Base-by-base conservation (phyloP, 2,797 vertebrate genomes). In the Amniataba percoides region DNA sequence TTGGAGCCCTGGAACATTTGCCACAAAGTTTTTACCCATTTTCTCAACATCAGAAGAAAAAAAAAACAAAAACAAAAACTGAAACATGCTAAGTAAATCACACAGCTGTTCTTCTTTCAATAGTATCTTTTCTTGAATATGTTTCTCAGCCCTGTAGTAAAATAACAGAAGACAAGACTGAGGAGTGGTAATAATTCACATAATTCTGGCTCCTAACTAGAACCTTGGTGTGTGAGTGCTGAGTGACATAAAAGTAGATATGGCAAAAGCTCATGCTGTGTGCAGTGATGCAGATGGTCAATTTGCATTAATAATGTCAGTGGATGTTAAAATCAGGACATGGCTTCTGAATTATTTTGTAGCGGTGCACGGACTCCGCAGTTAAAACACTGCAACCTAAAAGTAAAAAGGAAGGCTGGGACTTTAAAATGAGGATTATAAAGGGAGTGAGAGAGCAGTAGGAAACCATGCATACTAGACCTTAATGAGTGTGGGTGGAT, bases 401-500 rank as follows among this genome's bases (percentile, higher is more conserved):
- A 60, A 59, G 62, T 69, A 79, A 82, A 69, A 70, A 31, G 3
- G 19, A 14, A 76, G 46, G 46, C 21, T 9, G 13, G 21, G n/a
- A 58, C 55, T 67, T 81, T 69, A 86, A 72, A 74, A 60, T 46
- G 27, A 27, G 56, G 40, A 60, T 60, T 70, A 59, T 31, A 65
- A 19, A 74, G 49, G 67, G 48, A 63, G 11, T 2, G 39, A 34
- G 43, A 70, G 56, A 67, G 49, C 5, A 2, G 74, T 40, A 77
- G 55, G 42, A 49, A 70, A 71, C 39, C 25, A 40, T 43, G 34
- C 62, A 64, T 42, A 39, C 65, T 40, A 62, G 76, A 63, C 58
- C 71, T 75, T 80, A 79, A 76, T 81, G 84, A 86, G 71, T 52
- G 77, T 68, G 65, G 74, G 77, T 76, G 75, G 75, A 84, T 69